Percentiles rank a stretch among this genome's conserved stretches.
These are phyloP conservation scores for Lichenostomus cassidix DNA, from an alignment of 2,113 vertebrate species.

Conservation along the genomic window DNA sequence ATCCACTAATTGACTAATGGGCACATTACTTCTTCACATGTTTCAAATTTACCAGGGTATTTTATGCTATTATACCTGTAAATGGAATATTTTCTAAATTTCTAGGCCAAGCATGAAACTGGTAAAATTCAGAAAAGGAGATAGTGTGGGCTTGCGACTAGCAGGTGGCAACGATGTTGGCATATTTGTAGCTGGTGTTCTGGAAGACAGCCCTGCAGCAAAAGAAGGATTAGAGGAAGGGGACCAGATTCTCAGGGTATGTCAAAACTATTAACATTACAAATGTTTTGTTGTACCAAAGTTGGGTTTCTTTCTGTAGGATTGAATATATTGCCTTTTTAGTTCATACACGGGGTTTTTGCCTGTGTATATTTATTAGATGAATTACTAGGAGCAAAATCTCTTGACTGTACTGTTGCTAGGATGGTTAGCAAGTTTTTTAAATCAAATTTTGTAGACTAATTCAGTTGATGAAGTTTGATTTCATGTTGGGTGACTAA, in stretches of 20 bases:
- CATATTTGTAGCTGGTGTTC: conserved; percentile 97
- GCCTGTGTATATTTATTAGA: neutral
- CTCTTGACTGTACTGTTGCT: neutral
- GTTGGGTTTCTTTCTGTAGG: neutral
- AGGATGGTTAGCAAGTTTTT: neutral
- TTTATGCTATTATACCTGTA: neutral
- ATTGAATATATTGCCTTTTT: neutral
- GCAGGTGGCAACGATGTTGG: conserved; percentile 98
- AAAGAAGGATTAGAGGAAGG: conserved; percentile 99
- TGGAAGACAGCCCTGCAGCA: conserved; percentile 96
- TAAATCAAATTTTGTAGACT: neutral
- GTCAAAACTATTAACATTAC: neutral
- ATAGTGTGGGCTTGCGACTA: conserved; percentile 96
- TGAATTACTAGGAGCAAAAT: neutral
- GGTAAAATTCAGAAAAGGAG: conserved; percentile 98
- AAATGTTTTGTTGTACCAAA: neutral
- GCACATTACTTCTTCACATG: neutral
- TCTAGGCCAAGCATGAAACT: conserved; percentile 98
- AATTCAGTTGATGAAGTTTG: neutral
- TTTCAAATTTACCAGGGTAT: neutral
- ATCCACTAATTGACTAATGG: neutral
- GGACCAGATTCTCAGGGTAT: conserved; percentile 98
- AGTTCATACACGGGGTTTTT: neutral
- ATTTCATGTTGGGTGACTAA: neutral
- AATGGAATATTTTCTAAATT: conserved; percentile 34